Conservation (phyloP, 1,140 invertebrate species). For the Chelonus insularis region DNA sequence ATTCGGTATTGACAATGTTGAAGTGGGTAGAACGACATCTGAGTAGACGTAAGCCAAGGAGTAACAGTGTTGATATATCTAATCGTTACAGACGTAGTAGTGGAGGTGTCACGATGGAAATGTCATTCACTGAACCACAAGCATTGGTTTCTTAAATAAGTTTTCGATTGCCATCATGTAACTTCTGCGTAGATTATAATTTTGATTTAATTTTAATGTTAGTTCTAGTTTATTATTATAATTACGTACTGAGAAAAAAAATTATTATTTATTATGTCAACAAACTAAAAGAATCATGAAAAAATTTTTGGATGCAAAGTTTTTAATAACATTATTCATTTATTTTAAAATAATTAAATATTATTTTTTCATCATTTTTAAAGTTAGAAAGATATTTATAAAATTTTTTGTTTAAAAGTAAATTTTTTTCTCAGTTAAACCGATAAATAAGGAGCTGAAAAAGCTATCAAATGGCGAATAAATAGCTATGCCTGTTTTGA, state of each 20-base stretch:
- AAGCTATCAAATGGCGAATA: too few relatives aligned
- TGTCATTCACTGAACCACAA: conserved; percentile 61
- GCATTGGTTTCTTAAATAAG: conserved; percentile 35
- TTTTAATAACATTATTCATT: too few relatives aligned
- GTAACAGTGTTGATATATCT: conserved; percentile 58
- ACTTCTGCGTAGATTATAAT: neutral
- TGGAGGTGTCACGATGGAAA: conserved; percentile 73
- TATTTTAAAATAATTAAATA: too few relatives aligned
- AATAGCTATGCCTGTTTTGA: too few relatives aligned
- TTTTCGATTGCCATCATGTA: neutral
- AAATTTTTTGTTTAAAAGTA: too few relatives aligned
- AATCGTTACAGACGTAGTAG: conserved; percentile 64
- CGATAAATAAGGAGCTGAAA: too few relatives aligned
- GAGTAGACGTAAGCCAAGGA: conserved; percentile 72
- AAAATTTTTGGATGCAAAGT: too few relatives aligned
- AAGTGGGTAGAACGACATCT: conserved; percentile 88
- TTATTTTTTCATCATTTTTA: too few relatives aligned
- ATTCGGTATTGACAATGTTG: conserved; percentile 84
- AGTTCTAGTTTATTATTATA: neutral
- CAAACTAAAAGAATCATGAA: too few relatives aligned
- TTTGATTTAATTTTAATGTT: conserved; percentile 1
- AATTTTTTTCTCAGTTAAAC: too few relatives aligned
- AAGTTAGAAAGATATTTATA: too few relatives aligned
- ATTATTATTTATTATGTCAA: too few relatives aligned
- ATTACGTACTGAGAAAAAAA: neutral